These are phyloP conservation scores for Onchidella celtica DNA, from an alignment of 2,888 invertebrate genomes.

Conservation along the genomic window DNA sequence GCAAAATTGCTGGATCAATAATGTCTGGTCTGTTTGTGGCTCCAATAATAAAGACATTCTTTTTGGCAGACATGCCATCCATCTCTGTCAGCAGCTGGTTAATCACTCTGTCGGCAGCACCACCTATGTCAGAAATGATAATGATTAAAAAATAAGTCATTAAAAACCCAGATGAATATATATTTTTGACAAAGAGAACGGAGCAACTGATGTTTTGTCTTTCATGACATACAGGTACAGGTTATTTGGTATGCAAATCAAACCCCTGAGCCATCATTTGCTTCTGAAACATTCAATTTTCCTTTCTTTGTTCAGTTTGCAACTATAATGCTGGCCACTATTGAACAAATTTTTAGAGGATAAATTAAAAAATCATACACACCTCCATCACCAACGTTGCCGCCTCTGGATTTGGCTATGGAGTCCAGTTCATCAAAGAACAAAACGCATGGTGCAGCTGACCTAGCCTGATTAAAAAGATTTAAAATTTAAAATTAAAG, in stretches of 20 bases:
- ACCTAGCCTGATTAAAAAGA: conserved; percentile 88
- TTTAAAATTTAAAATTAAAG: not conserved
- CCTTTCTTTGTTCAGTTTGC: no score
- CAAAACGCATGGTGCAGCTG: conserved; percentile 98
- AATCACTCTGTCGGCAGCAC: conserved; percentile 99
- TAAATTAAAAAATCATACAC: no score
- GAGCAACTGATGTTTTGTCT: no score
- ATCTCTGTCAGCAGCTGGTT: conserved; percentile 99
- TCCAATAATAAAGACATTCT: conserved; percentile 99
- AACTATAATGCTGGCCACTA: no score
- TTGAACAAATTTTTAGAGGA: no score
- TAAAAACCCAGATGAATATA: no score
- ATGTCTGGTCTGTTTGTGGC: conserved; percentile 95
- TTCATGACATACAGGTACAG: no score
- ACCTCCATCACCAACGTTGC: conserved; percentile 96
- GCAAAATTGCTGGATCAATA: conserved; percentile 98
- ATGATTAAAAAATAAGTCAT: not conserved
- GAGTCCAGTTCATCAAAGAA: conserved; percentile 99
- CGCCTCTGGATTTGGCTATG: conserved; percentile 99
- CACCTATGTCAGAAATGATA: conserved; percentile 82
- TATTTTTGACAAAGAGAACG: no score
- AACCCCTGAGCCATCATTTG: no score
- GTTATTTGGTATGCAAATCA: no score
- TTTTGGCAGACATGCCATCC: conserved; percentile 99
- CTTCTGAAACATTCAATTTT: no score